Conservation (phyloP, 2,797 vertebrate genomes). For the Distichodus sexfasciatus region DNA sequence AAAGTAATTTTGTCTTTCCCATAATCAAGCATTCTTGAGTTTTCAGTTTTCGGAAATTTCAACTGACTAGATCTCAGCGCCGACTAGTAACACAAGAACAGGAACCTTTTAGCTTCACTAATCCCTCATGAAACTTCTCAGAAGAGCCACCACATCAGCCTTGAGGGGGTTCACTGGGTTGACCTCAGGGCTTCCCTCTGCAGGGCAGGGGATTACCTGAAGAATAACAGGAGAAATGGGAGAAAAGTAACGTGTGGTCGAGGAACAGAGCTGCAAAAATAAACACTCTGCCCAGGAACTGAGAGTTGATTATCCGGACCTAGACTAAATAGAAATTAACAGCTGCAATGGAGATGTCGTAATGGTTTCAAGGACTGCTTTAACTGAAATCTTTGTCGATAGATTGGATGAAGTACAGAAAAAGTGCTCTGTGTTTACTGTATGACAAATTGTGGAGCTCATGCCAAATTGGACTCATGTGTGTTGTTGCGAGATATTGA, state of each 20-base stretch:
- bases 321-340: constrained; percentile 46
- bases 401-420: constrained; percentile 3
- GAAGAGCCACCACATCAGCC: constrained; percentile 20
- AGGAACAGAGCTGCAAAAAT: constrained; percentile 41
- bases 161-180: constrained; percentile 17
- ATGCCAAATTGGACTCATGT: constrained; percentile 14
- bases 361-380: constrained; percentile 28
- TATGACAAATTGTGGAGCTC: constrained; percentile 27
- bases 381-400: constrained; percentile 11
- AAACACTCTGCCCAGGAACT: constrained; percentile 32
- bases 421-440: constrained; percentile 24
- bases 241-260: constrained; percentile 32
- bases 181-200: constrained; percentile 35
- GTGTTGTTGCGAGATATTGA: constrained; percentile 14
- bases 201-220: constrained; percentile 39
- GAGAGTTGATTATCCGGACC: constrained; percentile 19
- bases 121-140: constrained; percentile 14
- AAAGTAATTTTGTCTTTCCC: too few species aligned
- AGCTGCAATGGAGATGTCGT: constrained; percentile 24
- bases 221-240: constrained; percentile 43
- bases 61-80: constrained; percentile 9
- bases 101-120: constrained; percentile 27
- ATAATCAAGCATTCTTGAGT: too few species aligned
- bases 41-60: constrained; percentile 17
- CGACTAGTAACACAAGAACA: constrained; percentile 11